A percentile compares a stretch with the other conserved stretches of the same genome.
phyloP scores from a whole-genome alignment of 2,113 vertebrate genomes.

The Dicrurus megarhynchus region DNA sequence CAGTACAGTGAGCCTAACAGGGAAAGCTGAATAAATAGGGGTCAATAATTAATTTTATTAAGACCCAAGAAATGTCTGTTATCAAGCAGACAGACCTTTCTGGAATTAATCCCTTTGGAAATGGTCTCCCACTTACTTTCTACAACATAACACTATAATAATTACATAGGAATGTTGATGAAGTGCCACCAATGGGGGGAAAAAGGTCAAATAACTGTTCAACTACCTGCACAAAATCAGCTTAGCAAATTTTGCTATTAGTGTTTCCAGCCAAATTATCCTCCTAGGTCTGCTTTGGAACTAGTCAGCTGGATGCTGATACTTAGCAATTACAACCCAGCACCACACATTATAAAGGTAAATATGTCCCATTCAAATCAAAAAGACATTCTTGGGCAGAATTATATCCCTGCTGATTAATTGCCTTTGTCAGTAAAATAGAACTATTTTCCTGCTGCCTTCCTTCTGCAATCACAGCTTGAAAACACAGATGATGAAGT shows the following conservation, averaged over 20 bases:
- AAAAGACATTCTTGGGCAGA: constrained; percentile 25
- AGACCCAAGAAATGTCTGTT: neutral
- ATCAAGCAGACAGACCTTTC: neutral
- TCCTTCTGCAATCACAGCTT: constrained; percentile 50
- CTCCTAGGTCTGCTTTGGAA: neutral
- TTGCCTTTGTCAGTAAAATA: constrained; percentile 63
- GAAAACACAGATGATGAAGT: constrained; percentile 34
- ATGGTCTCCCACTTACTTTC: neutral
- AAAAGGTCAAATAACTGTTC: neutral
- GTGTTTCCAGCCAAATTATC: neutral
- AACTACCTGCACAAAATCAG: neutral
- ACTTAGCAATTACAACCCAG: constrained; percentile 29
- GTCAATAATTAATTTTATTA: neutral
- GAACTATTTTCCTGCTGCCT: constrained; percentile 47
- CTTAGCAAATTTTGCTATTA: neutral
- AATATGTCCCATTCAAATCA: constrained; percentile 50
- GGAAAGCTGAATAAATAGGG: neutral
- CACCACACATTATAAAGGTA: constrained; percentile 46
- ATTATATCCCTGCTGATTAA: constrained; percentile 64
- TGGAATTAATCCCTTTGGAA: neutral
- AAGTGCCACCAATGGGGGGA: neutral
- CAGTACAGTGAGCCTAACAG: neutral
- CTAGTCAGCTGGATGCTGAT: constrained; percentile 36
- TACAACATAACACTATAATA: neutral
- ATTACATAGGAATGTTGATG: neutral